phyloP scores from a whole-genome alignment of 2,797 vertebrate genomes.

The Tolypeutes matacus region DNA sequence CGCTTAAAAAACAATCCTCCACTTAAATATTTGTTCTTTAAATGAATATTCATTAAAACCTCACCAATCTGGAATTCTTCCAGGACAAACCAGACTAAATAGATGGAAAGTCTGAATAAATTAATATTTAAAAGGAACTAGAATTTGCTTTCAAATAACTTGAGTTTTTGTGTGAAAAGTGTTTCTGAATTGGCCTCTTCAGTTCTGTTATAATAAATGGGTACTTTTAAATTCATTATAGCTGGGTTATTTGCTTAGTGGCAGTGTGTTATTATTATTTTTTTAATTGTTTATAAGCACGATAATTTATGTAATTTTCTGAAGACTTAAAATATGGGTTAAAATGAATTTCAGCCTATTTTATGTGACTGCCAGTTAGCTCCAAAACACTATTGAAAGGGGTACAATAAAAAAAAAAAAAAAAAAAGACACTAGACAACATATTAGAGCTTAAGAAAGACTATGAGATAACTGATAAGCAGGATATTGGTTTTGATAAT shows the following conservation, averaged over 20 bases:
- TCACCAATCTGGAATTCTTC: conserved; percentile 69
- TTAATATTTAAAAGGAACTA: conserved; percentile 71
- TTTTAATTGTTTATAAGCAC: not conserved
- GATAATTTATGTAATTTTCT: conserved; percentile 41
- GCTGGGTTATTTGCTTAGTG: conserved; percentile 46
- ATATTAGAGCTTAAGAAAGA: conserved; percentile 68
- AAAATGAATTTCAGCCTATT: conserved; percentile 69
- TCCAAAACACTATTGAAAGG: conserved; percentile 68
- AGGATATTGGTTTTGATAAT: conserved; percentile 82
- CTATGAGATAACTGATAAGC: conserved; percentile 77
- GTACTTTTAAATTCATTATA: conserved; percentile 51
- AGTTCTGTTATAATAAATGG: conserved; percentile 44
- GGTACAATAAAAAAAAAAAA: conserved; percentile 68
- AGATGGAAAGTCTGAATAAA: conserved; percentile 66
- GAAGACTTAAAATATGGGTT: conserved; percentile 45
- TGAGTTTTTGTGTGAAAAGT: conserved; percentile 4
- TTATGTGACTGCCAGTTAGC: conserved; percentile 57
- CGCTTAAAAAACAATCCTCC: conserved; percentile 51
- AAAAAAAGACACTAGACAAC: conserved; percentile 58
- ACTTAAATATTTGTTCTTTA: conserved; percentile 68
- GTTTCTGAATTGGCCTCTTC: conserved; percentile 57
- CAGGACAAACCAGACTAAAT: conserved; percentile 58
- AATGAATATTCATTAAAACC: conserved; percentile 61
- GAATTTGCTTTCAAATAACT: conserved; percentile 68
- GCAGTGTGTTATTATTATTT: conserved; percentile 2